A percentile compares a stretch with the other conserved stretches of the same genome.
These are phyloP conservation scores for Andrena camellia DNA, from an alignment of 2,888 invertebrate genomes.

Conservation along the genomic window DNA sequence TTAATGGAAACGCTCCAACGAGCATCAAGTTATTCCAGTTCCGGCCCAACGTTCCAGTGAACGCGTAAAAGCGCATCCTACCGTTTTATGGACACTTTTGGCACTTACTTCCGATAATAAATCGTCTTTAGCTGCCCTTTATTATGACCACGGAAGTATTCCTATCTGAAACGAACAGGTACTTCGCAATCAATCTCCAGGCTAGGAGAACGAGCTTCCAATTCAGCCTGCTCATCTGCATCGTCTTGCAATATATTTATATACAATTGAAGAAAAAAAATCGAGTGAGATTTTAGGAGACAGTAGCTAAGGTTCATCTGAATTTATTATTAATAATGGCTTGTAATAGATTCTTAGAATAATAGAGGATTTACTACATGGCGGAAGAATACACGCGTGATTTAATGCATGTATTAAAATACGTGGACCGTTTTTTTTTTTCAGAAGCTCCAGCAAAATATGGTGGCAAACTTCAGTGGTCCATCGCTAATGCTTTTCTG, in stretches of 20 bases:
- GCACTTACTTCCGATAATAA: constrained; percentile 59
- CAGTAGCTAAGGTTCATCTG: background rate
- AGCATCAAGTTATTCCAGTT: constrained; percentile 52
- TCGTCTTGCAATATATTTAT: background rate
- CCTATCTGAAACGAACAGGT: background rate
- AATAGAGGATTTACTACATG: too few relatives aligned
- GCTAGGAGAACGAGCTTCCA: constrained; percentile 37
- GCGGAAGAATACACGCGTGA: too few relatives aligned
- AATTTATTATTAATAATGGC: background rate
- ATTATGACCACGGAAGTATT: constrained; percentile 20
- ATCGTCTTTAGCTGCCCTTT: constrained; percentile 26
- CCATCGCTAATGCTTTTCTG: too few relatives aligned
- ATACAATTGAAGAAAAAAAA: background rate
- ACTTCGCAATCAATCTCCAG: background rate
- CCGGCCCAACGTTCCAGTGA: constrained; percentile 56
- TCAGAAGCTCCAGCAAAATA: too few relatives aligned
- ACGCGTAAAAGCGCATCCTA: constrained; percentile 61
- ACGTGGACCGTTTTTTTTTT: too few relatives aligned
- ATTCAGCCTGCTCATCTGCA: background rate
- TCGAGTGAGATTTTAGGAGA: background rate
- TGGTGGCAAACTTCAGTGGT: too few relatives aligned
- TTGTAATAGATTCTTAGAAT: too few relatives aligned
- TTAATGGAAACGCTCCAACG: constrained; percentile 44
- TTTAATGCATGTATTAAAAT: too few relatives aligned
- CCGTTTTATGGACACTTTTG: constrained; percentile 59